Base-by-base conservation (phyloP, 2,797 vertebrate genomes). In the Mormyrops attenuatus region DNA sequence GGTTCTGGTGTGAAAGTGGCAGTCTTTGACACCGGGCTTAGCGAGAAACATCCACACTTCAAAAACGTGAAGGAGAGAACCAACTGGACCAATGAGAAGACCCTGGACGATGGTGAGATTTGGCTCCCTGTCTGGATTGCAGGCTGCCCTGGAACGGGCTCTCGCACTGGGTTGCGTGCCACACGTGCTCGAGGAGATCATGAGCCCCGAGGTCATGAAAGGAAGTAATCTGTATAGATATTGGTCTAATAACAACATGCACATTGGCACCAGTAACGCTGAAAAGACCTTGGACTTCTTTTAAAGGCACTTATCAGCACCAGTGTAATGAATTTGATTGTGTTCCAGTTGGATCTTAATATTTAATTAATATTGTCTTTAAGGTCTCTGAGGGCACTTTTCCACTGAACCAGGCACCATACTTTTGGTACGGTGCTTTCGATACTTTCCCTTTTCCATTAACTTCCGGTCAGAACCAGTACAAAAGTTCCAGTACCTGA, bases 11-110 rank as follows among this genome's bases (percentile, higher is more conserved):
- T 99, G 57, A 97, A 97, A 94, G 99, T 99, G 90, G 99, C 99
- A 0, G 99, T 99, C 89, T 99, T 99, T 94, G 99, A 99, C 93
- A 99, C 99, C 52, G 99, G 99, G 63, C 95, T 99, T 87, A 99
- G 98, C 22, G 98, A 99, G 94, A 99, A 98, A 91, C 99, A 99
- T 89, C 99, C 99, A 2, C 99, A 99, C 93, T 99, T 99, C 94
- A 99, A 98, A 95, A 99, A 99, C 2, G 99, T 99, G 55, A 99
- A 99, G 93, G 99, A 99, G 91, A 96, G 99, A 92, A 99, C 98
- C 91, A 99, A 99, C 95, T 99, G 99, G 98, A 99, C 99, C 47
- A 99, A 99, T n/a, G 99, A 99, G 92, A 98, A 99, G 93, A 99
- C 98, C 0, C 96, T 99, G 93, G 99, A 99, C 88, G 99, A 99